Evolutionary conservation across 2,113 vertebrate genomes (phyloP), one percentile per base, ranked within the genome.

Genomic region (Petaurus breviceps): DNA sequence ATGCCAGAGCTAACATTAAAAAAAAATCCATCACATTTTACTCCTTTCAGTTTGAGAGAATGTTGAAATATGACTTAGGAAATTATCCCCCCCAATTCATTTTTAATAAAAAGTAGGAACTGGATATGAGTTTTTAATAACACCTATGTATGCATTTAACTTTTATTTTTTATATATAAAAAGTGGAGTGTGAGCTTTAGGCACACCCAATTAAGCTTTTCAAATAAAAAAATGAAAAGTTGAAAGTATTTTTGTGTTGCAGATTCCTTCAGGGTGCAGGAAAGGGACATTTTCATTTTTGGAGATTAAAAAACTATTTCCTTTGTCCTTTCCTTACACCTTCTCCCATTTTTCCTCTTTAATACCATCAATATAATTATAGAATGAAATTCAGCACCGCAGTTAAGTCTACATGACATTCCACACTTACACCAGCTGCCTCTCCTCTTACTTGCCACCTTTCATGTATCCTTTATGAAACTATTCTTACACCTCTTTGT

Each of bases 111-210:
- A 90, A 43, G 49, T 90, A 25, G 28, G 47, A 51, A 49, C 90
- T 90, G 90, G 90, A 90, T 90, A 26, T 90, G 46, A 90, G 47
- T 90, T 90, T 90, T 90, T 90, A 90, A 90, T 90, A 90, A 51
- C 90, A 90, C 90, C 90, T 90, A 90, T 50, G 47, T 90, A 51
- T 90, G 47, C 90, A 49, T 90, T 90, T 90, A 90, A 90, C 90
- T 90, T 49, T 84, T 90, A 50, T 90, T 90, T 23, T 90, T 11
- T 90, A 51, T 90, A 51, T 90, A 51, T 90, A 90, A 50, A 90
- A 90, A 51, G 24, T 50, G 47, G 28, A 90, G 49, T 51, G 90
- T 47, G 49, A 51, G 49, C 90, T 90, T 47, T 51, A 47, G 46
- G n/a, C 24, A 49, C 47, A 90, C 90, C 89, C 47, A 90, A 90